A percentile compares a stretch with the other conserved stretches of the same genome.
Evolutionary conservation across 2,113 vertebrate species (phyloP).

Genomic region (Promerops cafer): DNA sequence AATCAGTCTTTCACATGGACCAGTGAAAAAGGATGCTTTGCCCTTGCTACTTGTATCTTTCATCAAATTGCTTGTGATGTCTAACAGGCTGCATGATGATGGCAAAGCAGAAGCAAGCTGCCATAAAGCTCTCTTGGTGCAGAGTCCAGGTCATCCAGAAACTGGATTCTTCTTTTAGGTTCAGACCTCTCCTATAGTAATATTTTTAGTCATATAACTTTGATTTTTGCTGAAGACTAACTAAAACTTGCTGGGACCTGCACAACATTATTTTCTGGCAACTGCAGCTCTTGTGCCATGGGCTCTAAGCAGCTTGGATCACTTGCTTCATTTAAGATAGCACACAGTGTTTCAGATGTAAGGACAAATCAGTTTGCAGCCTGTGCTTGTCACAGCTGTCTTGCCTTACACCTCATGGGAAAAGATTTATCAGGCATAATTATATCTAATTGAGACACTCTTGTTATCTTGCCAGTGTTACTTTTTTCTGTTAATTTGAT

Average conservation of each 20-base stretch:
- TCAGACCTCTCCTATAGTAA: not conserved
- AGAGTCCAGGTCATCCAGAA: not conserved
- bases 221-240: not conserved
- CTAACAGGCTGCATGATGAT: not conserved
- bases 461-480: not conserved
- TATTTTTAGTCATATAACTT: not conserved
- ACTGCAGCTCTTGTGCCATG: not conserved
- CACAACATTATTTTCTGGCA: not conserved
- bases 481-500: constrained; percentile 17
- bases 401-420: constrained; percentile 10
- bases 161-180: not conserved
- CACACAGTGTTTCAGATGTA: not conserved
- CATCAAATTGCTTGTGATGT: not conserved
- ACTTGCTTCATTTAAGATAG: not conserved
- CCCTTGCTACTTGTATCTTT: not conserved
- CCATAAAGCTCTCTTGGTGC: not conserved
- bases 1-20: not conserved
- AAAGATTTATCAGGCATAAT: not conserved
- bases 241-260: not conserved
- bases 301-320: not conserved
- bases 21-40: not conserved
- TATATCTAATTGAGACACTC: not conserved
- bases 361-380: not conserved
- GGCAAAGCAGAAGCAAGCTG: not conserved
- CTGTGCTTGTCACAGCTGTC: not conserved